Conservation (phyloP, 2,113 vertebrate genomes). For the Clarias gariepinus region DNA sequence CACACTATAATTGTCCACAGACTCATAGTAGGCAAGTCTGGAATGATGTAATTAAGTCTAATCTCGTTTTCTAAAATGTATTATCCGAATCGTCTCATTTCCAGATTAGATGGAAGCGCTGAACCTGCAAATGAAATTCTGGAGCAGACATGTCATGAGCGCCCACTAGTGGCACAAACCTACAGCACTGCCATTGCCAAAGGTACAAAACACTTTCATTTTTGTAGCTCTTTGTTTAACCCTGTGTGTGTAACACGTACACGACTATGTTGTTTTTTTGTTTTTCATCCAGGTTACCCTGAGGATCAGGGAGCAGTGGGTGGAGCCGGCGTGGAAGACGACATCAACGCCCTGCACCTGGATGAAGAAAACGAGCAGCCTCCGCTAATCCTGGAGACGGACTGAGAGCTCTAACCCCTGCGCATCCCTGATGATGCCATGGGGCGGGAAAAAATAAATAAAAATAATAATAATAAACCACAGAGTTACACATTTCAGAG, state of each 20-base stretch:
- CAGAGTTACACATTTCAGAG: conserved; percentile 70
- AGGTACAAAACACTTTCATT: conserved; percentile 63
- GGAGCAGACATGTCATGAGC: conserved; percentile 89
- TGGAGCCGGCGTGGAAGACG: conserved; percentile 86
- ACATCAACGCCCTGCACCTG: conserved; percentile 81
- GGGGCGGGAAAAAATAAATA: conserved; percentile 56
- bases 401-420: conserved; percentile 66
- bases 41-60: neutral
- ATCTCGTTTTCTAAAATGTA: neutral
- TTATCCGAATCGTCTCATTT: neutral
- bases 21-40: too few species aligned
- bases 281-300: conserved; percentile 77
- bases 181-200: conserved; percentile 83
- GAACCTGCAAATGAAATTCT: conserved; percentile 91
- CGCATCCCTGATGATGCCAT: conserved; percentile 40
- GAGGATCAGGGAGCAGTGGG: conserved; percentile 94
- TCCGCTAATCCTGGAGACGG: conserved; percentile 95
- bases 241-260: neutral
- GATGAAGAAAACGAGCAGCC: conserved; percentile 97
- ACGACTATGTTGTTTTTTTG: neutral
- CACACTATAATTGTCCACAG: too few species aligned
- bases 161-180: conserved; percentile 84
- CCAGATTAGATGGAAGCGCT: conserved; percentile 90
- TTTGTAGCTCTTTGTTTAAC: too few species aligned
- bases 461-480: conserved; percentile 50